Conservation (phyloP, 2,113 vertebrate species). For the Patagioenas fasciata region DNA sequence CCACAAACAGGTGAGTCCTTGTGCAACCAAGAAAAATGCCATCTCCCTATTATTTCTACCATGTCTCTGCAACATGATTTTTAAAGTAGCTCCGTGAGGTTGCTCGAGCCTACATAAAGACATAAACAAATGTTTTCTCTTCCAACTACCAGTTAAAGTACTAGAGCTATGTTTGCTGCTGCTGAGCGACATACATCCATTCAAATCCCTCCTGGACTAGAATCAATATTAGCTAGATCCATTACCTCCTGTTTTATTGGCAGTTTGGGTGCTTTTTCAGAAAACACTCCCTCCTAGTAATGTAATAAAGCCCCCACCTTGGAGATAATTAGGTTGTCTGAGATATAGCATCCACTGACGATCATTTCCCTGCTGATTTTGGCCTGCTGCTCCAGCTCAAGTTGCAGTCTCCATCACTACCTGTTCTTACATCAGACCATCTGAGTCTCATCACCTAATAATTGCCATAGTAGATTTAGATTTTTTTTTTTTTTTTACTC, state of each 20-base stretch:
- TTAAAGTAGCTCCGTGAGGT: neutral
- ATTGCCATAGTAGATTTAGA: neutral
- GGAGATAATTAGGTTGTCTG: slow-evolving; percentile 51
- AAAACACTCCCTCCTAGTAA: slow-evolving; percentile 57
- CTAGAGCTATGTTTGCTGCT: neutral
- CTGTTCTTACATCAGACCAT: neutral
- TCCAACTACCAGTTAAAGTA: neutral
- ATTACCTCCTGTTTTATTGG: slow-evolving; percentile 54
- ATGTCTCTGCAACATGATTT: neutral
- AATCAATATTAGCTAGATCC: slow-evolving; percentile 50
- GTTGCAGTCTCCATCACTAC: slow-evolving; percentile 39
- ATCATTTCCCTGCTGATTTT: slow-evolving; percentile 48
- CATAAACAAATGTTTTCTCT: neutral
- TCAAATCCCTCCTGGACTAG: slow-evolving; percentile 25
- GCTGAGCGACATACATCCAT: slow-evolving; percentile 17
- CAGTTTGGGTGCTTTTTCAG: slow-evolving; percentile 52
- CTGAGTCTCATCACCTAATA: slow-evolving; percentile 25
- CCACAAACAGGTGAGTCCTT: neutral
- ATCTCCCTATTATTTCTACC: neutral
- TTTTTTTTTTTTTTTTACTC: neutral
- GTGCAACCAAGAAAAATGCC: neutral
- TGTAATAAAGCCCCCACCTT: slow-evolving; percentile 56
- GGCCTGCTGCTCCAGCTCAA: slow-evolving; percentile 35
- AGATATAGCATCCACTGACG: slow-evolving; percentile 40
- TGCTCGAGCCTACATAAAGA: neutral